Conservation (phyloP, 2,797 vertebrate genomes). For the Chrosomus eos region DNA sequence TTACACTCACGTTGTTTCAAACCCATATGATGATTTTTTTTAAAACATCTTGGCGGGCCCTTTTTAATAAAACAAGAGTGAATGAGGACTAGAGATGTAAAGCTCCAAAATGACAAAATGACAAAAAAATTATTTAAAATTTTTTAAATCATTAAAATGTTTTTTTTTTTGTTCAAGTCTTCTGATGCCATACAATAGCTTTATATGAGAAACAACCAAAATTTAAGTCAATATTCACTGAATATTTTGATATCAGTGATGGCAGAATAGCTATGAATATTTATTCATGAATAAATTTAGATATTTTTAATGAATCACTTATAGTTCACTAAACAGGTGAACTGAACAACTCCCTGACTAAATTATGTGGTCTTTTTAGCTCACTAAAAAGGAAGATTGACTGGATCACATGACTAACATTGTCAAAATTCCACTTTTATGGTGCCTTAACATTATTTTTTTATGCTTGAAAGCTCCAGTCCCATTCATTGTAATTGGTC, state of each 20-base stretch:
- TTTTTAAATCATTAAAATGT: no score
- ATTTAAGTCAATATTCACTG: no score
- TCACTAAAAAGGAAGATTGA: neutral
- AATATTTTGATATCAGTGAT: neutral
- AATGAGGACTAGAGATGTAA: neutral
- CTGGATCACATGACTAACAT: neutral
- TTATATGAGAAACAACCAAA: neutral
- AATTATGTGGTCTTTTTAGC: neutral
- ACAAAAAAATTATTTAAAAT: neutral
- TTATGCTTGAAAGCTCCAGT: neutral
- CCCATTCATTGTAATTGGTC: neutral
- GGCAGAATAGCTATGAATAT: neutral
- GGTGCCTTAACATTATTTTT: neutral
- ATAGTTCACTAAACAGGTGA: neutral
- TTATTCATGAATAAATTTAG: neutral
- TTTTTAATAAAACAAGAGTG: neutral
- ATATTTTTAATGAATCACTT: neutral
- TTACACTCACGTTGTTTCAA: neutral
- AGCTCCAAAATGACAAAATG: neutral
- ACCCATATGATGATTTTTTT: neutral
- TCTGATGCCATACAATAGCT: neutral
- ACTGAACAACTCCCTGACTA: neutral
- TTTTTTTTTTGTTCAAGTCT: no score
- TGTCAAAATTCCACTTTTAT: neutral
- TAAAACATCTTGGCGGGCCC: neutral